Percentiles rank a stretch among this genome's conserved stretches.
phyloP scores from a whole-genome alignment of 2,888 invertebrate genomes.

The Hirtodrosophila alboralis region DNA sequence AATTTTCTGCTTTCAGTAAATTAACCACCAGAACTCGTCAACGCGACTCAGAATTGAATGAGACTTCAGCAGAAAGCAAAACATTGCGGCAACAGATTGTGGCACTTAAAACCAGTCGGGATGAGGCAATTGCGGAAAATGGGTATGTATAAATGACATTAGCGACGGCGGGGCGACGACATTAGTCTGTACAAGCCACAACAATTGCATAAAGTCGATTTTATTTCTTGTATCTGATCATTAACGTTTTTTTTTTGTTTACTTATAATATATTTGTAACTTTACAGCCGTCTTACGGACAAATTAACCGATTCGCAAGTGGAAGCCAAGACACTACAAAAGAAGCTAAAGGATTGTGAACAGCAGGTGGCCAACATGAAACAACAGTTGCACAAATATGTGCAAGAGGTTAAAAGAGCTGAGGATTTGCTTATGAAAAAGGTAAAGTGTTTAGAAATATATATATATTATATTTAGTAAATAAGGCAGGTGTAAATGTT shows the following conservation, averaged over 20 bases:
- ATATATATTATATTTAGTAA: slow-evolving; percentile 13
- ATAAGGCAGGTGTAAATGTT: slow-evolving; percentile 21
- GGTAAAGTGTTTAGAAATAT: slow-evolving; percentile 79
- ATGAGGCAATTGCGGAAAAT: slow-evolving; percentile 83
- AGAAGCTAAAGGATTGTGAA: slow-evolving; percentile 88
- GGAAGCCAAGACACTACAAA: slow-evolving; percentile 87
- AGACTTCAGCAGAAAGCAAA: slow-evolving; percentile 82
- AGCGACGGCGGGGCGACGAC: slow-evolving; percentile 25
- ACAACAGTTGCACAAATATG: slow-evolving; percentile 91
- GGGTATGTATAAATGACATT: slow-evolving; percentile 70
- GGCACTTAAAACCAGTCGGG: slow-evolving; percentile 81
- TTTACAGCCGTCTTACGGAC: slow-evolving; percentile 88
- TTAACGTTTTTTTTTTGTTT: slow-evolving; percentile 39
- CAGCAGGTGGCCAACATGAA: slow-evolving; percentile 90
- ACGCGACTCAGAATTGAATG: slow-evolving; percentile 80
- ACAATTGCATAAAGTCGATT: slow-evolving; percentile 19
- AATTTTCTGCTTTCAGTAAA: slow-evolving; percentile 61
- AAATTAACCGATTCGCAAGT: slow-evolving; percentile 88
- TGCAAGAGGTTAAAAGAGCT: slow-evolving; percentile 91
- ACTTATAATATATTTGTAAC: slow-evolving; percentile 13
- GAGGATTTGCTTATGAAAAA: slow-evolving; percentile 90
- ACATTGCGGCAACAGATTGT: slow-evolving; percentile 81
- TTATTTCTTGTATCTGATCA: slow-evolving; percentile 16
- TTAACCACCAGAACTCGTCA: slow-evolving; percentile 73
- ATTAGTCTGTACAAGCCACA: slow-evolving; percentile 8